phyloP scores from a whole-genome alignment of 1,140 invertebrate genomes.

The Formica exsecta region DNA sequence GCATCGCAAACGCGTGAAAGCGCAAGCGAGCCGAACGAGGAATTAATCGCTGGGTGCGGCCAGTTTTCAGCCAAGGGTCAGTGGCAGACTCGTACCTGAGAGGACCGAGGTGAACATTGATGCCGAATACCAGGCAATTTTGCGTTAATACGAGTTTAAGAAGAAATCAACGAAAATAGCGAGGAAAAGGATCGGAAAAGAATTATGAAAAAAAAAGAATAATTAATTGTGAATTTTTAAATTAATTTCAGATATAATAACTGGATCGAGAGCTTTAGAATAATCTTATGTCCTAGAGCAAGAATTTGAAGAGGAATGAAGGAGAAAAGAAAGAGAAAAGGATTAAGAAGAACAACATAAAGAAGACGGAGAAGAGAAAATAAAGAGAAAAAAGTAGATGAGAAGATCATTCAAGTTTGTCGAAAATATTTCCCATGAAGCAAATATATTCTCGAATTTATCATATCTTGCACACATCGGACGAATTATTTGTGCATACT shows the following conservation, averaged over 20 bases:
- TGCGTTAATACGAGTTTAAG: not conserved
- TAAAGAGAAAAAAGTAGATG: not conserved
- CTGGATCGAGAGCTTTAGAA: not conserved
- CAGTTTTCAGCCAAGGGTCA: slow-evolving; percentile 25
- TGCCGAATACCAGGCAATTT: not conserved
- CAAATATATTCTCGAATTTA: slow-evolving; percentile 25
- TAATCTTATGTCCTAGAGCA: not conserved
- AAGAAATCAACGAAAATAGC: not conserved
- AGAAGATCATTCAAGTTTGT: not conserved
- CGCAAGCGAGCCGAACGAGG: slow-evolving; percentile 26
- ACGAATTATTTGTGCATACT: not conserved
- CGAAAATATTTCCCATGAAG: not conserved
- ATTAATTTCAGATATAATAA: slow-evolving; percentile 14
- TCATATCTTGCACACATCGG: not conserved
- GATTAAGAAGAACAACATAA: not conserved
- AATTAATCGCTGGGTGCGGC: slow-evolving; percentile 48
- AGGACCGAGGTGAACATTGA: not conserved
- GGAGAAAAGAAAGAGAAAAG: not conserved
- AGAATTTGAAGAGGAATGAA: not conserved
- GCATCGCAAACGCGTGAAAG: slow-evolving; percentile 47
- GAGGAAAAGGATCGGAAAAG: not conserved
- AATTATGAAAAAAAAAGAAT: not conserved
- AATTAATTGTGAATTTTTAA: slow-evolving; percentile 12
- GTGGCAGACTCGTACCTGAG: not conserved
- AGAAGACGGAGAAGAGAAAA: not conserved